A percentile compares a stretch with the other conserved stretches of the same genome.
Evolutionary conservation across 2,797 vertebrate genomes (phyloP).

Genomic region (Spinibarbus caldwelli): DNA sequence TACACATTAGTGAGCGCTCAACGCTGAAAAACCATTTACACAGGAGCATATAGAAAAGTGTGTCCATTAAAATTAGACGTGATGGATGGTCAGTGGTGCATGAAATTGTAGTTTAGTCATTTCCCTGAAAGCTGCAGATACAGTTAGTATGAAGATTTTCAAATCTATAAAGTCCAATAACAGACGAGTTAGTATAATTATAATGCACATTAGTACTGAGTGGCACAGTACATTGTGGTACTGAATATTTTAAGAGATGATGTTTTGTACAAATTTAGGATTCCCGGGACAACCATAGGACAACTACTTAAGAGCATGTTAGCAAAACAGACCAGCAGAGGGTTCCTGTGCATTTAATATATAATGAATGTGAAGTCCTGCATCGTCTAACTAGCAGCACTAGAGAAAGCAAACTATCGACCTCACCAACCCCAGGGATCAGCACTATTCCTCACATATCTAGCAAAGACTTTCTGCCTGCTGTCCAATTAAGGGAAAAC

Average conservation of each 20-base stretch:
- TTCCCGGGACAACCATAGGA: neutral
- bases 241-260: conserved; percentile 36
- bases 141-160: conserved; percentile 29
- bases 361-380: conserved; percentile 30
- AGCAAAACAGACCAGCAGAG: conserved; percentile 28
- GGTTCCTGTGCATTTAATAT: conserved; percentile 22
- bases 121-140: conserved; percentile 36
- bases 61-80: conserved; percentile 42
- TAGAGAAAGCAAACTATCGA: conserved; percentile 34
- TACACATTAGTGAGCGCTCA: conserved; percentile 39
- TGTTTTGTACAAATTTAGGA: neutral
- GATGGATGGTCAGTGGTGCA: conserved; percentile 40
- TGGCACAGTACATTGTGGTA: neutral
- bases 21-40: conserved; percentile 27
- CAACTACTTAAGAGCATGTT: conserved; percentile 12
- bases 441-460: conserved; percentile 41
- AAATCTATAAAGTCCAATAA: conserved; percentile 38
- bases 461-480: conserved; percentile 43
- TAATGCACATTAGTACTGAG: conserved; percentile 24
- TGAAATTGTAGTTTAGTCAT: conserved; percentile 35
- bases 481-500: conserved; percentile 56
- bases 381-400: conserved; percentile 39
- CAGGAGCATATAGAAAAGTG: conserved; percentile 8
- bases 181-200: conserved; percentile 9
- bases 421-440: conserved; percentile 43